Base-by-base conservation (phyloP, 2,113 vertebrate genomes). In the Polyodon spathula region DNA sequence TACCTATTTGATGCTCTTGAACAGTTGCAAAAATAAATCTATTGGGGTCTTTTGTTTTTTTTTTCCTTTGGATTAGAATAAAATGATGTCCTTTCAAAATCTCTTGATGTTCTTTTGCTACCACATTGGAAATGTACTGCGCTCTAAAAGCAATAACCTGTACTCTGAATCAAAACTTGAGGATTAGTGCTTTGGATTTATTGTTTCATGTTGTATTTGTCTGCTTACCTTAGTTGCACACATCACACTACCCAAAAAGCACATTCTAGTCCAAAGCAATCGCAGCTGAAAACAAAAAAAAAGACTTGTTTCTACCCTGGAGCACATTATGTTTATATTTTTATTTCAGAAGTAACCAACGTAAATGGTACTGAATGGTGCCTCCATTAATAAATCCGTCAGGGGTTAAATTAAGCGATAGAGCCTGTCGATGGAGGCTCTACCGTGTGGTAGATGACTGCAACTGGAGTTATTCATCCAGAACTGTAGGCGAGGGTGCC, bases 151-250 rank as follows among this genome's bases (percentile, higher is more conserved):
- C 60, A 43, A 17, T 43, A 44, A 54, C 54, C 51, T 14, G 60
- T 55, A 39, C 14, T 16, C 41, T 51, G 50, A 60, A 60, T 60
- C 46, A 60, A 27, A 50, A 15, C 37, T n/a, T 43, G 44, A 9
- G 59, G 59, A 51, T 51, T 60, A 51, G 37, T 38, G 53, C 53
- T 55, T 50, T 27, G 53, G 27, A 59, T 59, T 44, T 46, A 15
- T 38, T 48, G 44, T 8, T 16, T 55, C 44, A 38, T 60, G 44
- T 40, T 48, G 16, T 58, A 9, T 59, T 39, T 46, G 37, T 42
- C 44, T 37, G 37, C 58, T 41, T 46, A 39, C 58, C 15, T 60
- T 55, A 50, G 48, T 55, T 60, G 37, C 3, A 39, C 10, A 40
- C 59, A 60, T n/a, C 43, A 50, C 27, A 37, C 9, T 8, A 8